Conservation (phyloP, 92 coral and sea anemone species). For the Porites divaricata region DNA sequence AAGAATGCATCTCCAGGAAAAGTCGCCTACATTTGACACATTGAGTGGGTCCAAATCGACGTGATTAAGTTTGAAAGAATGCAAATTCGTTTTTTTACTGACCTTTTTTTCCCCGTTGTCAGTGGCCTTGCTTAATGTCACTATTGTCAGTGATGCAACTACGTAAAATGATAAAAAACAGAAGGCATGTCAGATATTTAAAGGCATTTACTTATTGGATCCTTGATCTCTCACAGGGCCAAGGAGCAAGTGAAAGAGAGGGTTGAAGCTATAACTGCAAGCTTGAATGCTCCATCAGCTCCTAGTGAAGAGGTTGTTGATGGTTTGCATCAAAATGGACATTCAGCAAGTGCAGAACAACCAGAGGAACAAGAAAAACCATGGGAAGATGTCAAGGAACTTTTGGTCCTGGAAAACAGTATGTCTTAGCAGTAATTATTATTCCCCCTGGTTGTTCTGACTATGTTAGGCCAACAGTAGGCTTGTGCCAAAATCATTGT, state of each 20-base stretch:
- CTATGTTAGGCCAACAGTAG: neutral
- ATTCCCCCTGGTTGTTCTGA: neutral
- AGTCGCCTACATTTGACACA: too few relatives aligned
- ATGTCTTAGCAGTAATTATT: conserved; percentile 8
- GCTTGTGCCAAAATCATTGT: neutral
- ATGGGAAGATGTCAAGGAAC: conserved; percentile 97
- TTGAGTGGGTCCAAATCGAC: too few relatives aligned
- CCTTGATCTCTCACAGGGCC: conserved; percentile 45
- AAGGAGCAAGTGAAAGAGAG: conserved; percentile 93
- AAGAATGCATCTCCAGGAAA: too few relatives aligned
- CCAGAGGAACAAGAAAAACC: conserved; percentile 36
- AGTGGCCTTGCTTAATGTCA: too few relatives aligned
- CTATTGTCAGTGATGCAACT: too few relatives aligned
- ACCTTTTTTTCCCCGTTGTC: too few relatives aligned
- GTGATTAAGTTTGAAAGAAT: too few relatives aligned
- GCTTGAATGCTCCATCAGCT: conserved; percentile 29
- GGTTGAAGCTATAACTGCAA: conserved; percentile 60
- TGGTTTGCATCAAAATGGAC: conserved; percentile 34
- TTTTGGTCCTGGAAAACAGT: conserved; percentile 86
- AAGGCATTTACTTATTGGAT: neutral
- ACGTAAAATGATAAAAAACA: too few relatives aligned
- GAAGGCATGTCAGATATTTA: neutral
- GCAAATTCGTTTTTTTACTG: too few relatives aligned
- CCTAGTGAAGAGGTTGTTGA: conserved; percentile 37
- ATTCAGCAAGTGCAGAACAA: conserved; percentile 37